Base-by-base conservation (phyloP, 2,888 invertebrate species). In the Falcaria lacertinaria region DNA sequence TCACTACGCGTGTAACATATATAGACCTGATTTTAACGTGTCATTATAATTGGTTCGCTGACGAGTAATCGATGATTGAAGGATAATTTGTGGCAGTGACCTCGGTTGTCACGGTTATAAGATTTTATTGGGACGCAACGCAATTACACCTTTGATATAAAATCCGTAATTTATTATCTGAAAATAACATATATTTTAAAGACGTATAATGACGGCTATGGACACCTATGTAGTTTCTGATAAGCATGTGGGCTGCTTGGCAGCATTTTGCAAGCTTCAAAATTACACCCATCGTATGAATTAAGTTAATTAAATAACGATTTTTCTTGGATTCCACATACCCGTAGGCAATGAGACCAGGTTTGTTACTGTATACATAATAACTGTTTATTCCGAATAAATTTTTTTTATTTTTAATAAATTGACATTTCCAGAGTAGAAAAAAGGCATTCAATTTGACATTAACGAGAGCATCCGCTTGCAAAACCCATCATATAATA, bases 11-110 rank as follows among this genome's bases (percentile, higher is more conserved):
- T 45, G 25, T 42, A 54, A 50, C 44, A 22, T 22, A 22, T 48
- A 59, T 54, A 58, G 69, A 63, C 73, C 75, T 70, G 71, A 60
- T 71, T 70, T 64, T 61, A 60, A 70, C 69, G 70, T 73, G 75
- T 74, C 68, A 71, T 63, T 55, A 54, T 70, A 73, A 75, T 72
- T 69, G 72, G 64, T 64, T 64, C 58, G 60, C 53, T 56, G 64
- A 63, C 60, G 64, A 66, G 64, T 61, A 62, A 56, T 60, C 62
- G 64, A 67, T 72, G 70, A 72, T 67, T 69, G 69, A 73, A 67
- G 64, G 52, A 59, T 64, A 69, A 74, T 72, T 70, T 65, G 37
- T 64, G 50, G 57, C 58, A 60, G 54, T 54, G 47, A 48, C 43
- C 48, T 44, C 43, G 51, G 54, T 57, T 59, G 63, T 56, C 61